A percentile compares a stretch with the other conserved stretches of the same genome.
Evolutionary conservation across 2,113 vertebrate species (phyloP).

Genomic region (Galemys pyrenaicus): DNA sequence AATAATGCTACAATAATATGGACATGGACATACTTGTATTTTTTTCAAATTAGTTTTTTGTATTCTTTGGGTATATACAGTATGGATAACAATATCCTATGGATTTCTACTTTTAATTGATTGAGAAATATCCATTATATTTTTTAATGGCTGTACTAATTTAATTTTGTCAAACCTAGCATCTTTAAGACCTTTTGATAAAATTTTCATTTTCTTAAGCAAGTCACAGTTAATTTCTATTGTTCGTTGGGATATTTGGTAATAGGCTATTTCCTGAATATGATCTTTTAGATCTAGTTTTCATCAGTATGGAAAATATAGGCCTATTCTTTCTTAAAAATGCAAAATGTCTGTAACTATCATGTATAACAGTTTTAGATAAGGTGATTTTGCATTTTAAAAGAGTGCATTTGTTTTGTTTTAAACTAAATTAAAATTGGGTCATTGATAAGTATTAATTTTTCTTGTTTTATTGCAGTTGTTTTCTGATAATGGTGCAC

Average conservation of each 20-base stretch:
- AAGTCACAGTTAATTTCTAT: not conserved
- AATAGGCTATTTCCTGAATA: not conserved
- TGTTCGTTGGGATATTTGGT: not conserved
- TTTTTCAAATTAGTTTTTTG: not conserved
- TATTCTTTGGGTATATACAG: not conserved
- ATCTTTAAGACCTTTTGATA: not conserved
- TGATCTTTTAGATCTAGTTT: not conserved
- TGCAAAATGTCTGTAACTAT: not conserved
- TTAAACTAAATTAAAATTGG: not conserved
- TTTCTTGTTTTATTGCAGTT: not conserved
- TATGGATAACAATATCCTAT: not conserved
- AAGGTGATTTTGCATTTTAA: not conserved
- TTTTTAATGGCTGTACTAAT: not conserved
- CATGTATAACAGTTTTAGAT: not conserved
- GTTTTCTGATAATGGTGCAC: not conserved
- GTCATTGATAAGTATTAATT: not conserved
- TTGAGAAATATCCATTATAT: not conserved
- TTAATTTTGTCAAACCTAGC: not conserved
- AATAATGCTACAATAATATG: not conserved
- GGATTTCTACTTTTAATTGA: not conserved
- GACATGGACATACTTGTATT: not conserved
- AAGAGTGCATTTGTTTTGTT: not conserved
- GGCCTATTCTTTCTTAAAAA: not conserved
- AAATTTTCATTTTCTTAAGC: not conserved
- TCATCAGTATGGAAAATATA: not conserved